Evolutionary conservation across 1,140 invertebrate genomes (phyloP).

Genomic region (Pantala flavescens): DNA sequence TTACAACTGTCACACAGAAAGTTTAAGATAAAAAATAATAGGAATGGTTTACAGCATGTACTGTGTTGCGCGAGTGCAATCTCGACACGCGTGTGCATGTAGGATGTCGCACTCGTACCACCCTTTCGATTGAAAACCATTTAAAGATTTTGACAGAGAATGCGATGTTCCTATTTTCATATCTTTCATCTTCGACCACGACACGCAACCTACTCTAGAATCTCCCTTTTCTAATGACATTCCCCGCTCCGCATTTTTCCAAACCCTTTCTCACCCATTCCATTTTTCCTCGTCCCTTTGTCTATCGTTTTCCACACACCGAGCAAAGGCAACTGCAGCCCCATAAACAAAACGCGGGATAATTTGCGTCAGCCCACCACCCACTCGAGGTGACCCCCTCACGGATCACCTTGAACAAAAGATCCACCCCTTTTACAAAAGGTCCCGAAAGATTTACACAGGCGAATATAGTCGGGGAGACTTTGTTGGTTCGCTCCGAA

Average conservation of each 20-base stretch:
- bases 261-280: not conserved
- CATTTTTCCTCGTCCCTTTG: not conserved
- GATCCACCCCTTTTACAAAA: not conserved
- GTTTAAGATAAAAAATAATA: too few species aligned
- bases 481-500: not conserved
- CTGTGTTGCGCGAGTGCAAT: too few species aligned
- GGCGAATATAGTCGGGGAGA: not conserved
- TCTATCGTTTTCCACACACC: not conserved
- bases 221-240: too few species aligned
- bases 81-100: too few species aligned
- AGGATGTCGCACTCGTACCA: too few species aligned
- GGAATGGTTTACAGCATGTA: too few species aligned
- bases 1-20: too few species aligned
- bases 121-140: too few species aligned
- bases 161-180: too few species aligned
- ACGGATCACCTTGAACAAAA: slow-evolving; percentile 9
- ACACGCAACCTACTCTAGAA: too few species aligned
- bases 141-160: too few species aligned
- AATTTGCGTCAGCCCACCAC: not conserved
- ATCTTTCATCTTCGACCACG: too few species aligned
- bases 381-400: not conserved
- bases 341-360: slow-evolving; percentile 4
- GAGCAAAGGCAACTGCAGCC: not conserved
- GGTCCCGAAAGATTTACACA: not conserved
- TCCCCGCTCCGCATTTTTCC: not conserved